A percentile compares a stretch with the other conserved stretches of the same genome.
Conservation (phyloP, 2,888 invertebrate species). For the Heliconius charithonia region DNA sequence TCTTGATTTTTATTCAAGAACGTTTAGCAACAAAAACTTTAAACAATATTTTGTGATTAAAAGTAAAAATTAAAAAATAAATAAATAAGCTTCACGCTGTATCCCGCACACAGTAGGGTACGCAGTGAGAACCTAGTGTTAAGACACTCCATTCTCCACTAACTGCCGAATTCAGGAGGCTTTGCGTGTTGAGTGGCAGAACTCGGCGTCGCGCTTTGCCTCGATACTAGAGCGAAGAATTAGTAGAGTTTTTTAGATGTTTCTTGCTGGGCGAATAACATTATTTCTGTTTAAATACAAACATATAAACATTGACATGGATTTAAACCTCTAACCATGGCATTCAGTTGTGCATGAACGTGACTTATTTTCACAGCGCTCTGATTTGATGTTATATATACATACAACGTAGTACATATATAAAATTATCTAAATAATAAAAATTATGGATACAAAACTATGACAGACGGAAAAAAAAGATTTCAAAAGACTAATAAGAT, state of each 20-base stretch:
- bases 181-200: too few relatives aligned
- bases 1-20: not conserved
- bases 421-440: too few relatives aligned
- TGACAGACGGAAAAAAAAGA: not conserved
- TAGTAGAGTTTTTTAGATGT: too few relatives aligned
- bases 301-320: not conserved
- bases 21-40: not conserved
- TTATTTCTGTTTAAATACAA: not conserved
- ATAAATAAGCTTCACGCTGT: too few relatives aligned
- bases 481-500: not conserved
- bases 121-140: too few relatives aligned
- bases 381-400: not conserved
- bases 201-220: too few relatives aligned
- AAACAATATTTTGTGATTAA: not conserved
- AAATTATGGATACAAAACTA: not conserved
- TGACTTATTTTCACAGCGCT: not conserved
- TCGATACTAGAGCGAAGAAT: too few relatives aligned
- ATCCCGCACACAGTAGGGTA: too few relatives aligned
- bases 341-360: not conserved
- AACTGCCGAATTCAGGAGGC: too few relatives aligned
- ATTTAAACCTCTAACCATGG: not conserved
- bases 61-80: too few relatives aligned
- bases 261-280: not conserved
- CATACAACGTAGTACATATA: not conserved
- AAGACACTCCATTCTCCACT: too few relatives aligned